Conservation (phyloP, 1,140 invertebrate genomes). For the Pemphigus obesinymphae region DNA sequence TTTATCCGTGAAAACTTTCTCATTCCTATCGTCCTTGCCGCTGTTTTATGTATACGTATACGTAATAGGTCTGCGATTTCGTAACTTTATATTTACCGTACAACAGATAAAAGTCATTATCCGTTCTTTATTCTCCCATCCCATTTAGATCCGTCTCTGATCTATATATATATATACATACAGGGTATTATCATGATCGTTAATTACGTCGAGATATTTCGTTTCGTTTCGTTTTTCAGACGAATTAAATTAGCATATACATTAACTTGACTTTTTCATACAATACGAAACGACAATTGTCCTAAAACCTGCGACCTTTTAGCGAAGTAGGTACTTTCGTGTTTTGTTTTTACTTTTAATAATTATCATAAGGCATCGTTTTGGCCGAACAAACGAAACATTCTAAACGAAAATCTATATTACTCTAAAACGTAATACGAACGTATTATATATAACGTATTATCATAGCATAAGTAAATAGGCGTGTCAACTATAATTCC, state of each 20-base stretch:
- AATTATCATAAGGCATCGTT: too few relatives aligned
- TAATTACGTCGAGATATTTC: neutral
- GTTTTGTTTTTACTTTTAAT: neutral
- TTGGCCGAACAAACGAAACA: too few relatives aligned
- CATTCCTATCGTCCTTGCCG: neutral
- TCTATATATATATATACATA: too few relatives aligned
- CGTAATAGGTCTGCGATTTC: too few relatives aligned
- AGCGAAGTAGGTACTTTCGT: neutral
- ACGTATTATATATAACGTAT: too few relatives aligned
- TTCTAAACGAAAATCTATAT: too few relatives aligned
- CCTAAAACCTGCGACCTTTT: neutral
- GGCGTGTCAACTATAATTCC: too few relatives aligned
- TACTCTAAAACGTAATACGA: too few relatives aligned
- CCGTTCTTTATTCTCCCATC: neutral
- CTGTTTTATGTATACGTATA: neutral
- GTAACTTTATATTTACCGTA: too few relatives aligned
- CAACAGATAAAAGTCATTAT: constrained; percentile 17
- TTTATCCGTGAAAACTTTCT: constrained; percentile 28
- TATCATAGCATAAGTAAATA: too few relatives aligned
- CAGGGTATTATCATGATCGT: neutral
- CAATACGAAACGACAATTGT: neutral
- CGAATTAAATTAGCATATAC: constrained; percentile 7
- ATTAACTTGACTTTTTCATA: neutral
- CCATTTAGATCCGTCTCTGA: constrained; percentile 9
- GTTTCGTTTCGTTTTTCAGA: too few relatives aligned